A percentile compares a stretch with the other conserved stretches of the same genome.
phyloP scores from a whole-genome alignment of 2,888 invertebrate genomes.

The Agonum fuliginosum region DNA sequence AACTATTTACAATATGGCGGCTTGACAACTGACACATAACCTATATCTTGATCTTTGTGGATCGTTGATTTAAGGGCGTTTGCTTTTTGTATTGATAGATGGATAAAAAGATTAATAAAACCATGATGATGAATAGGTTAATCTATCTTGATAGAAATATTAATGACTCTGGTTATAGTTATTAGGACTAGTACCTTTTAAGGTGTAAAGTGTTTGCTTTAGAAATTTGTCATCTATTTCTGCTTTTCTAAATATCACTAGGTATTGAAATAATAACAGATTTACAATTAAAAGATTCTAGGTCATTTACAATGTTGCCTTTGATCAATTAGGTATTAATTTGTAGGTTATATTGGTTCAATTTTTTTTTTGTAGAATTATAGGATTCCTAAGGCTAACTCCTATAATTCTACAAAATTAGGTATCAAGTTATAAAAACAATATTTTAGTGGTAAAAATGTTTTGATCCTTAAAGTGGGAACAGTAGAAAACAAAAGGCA shows the following conservation, averaged over 20 bases:
- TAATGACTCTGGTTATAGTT: neutral
- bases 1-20: conserved; percentile 19
- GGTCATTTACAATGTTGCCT: too few species aligned
- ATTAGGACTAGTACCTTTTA: conserved; percentile 18
- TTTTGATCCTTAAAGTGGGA: too few species aligned
- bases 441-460: too few species aligned
- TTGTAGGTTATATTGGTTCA: too few species aligned
- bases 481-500: too few species aligned
- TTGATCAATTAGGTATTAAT: too few species aligned
- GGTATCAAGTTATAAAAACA: too few species aligned
- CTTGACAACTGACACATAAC: conserved; percentile 3
- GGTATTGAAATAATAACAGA: neutral
- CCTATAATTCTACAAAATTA: too few species aligned
- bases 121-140: conserved; percentile 29
- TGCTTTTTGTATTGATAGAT: conserved; percentile 20
- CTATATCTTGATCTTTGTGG: conserved; percentile 5
- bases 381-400: too few species aligned
- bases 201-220: conserved; percentile 21
- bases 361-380: too few species aligned
- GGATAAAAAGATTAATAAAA: conserved; percentile 38
- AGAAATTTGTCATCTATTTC: neutral
- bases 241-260: neutral
- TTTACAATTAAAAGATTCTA: too few species aligned
- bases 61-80: conserved; percentile 38
- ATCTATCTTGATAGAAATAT: conserved; percentile 31